Evolutionary conservation across 1,140 invertebrate species (phyloP).

Genomic region (Pseudoatta argentina): DNA sequence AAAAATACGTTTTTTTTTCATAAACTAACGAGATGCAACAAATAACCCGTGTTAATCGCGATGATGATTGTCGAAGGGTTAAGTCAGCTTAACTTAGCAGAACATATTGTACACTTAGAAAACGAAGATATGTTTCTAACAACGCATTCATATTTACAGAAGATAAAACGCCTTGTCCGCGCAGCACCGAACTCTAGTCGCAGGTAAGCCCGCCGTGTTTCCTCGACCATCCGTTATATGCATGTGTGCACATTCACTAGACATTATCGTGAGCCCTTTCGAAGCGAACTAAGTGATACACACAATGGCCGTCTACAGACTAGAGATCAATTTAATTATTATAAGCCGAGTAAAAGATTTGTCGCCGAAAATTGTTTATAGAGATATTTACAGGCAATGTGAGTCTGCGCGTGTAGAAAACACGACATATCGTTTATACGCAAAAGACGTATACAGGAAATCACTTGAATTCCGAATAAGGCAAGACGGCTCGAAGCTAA

Average conservation of each 20-base stretch:
- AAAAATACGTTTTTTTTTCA: constrained; percentile 42
- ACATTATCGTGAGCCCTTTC: constrained; percentile 18
- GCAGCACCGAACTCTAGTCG: constrained; percentile 52
- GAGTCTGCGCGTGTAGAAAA: constrained; percentile 23
- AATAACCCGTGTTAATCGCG: constrained; percentile 48
- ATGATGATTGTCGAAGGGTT: constrained; percentile 50
- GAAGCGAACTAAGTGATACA: constrained; percentile 37
- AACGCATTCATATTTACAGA: constrained; percentile 44
- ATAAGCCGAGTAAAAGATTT: constrained; percentile 22
- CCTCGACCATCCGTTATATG: neutral
- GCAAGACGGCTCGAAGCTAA: constrained; percentile 27
- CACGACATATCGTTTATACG: constrained; percentile 4
- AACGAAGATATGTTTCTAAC: constrained; percentile 47
- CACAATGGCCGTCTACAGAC: constrained; percentile 48
- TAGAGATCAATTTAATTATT: constrained; percentile 58
- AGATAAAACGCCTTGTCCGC: constrained; percentile 39
- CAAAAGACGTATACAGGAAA: constrained; percentile 24
- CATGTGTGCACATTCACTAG: neutral
- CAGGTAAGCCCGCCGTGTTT: constrained; percentile 28
- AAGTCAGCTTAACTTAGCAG: constrained; percentile 51
- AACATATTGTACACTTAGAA: constrained; percentile 34
- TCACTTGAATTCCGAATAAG: constrained; percentile 52
- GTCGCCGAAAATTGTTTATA: constrained; percentile 9
- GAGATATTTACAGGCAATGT: constrained; percentile 43
- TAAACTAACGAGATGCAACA: constrained; percentile 45